Percentiles rank a stretch among this genome's conserved stretches.
Conservation (phyloP, 2,113 vertebrate species). For the Carassius gibelio region DNA sequence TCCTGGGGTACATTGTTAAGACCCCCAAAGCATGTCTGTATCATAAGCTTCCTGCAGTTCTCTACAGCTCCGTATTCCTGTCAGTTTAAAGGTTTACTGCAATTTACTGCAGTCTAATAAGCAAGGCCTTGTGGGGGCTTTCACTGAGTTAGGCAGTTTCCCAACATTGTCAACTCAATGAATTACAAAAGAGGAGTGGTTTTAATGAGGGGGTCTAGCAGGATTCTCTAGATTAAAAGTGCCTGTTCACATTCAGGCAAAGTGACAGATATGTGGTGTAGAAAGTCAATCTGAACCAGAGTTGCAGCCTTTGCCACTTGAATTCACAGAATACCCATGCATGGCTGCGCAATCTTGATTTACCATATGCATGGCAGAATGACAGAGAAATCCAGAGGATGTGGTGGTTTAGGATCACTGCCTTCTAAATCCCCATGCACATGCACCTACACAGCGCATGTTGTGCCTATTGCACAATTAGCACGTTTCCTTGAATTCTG, state of each 20-base stretch:
- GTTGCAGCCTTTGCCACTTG: not conserved
- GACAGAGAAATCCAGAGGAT: not conserved
- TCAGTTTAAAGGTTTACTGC: conserved; percentile 34
- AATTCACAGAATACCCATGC: not conserved
- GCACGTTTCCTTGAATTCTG: not conserved
- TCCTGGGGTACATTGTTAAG: not conserved
- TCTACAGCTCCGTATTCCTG: not conserved
- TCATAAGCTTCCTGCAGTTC: not conserved
- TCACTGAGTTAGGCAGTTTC: not conserved
- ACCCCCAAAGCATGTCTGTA: not conserved
- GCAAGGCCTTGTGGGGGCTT: not conserved
- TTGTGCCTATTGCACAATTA: not conserved
- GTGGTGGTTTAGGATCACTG: conserved; percentile 24
- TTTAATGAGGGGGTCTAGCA: not conserved
- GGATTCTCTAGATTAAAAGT: not conserved
- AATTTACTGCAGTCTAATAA: conserved; percentile 45
- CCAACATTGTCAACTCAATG: conserved; percentile 17
- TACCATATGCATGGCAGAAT: conserved; percentile 2
- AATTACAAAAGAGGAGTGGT: conserved; percentile 17
- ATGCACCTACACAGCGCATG: no score
- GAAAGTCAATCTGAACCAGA: not conserved
- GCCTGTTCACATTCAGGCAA: not conserved
- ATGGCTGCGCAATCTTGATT: not conserved
- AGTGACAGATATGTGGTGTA: not conserved
- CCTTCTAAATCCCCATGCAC: not conserved